These are phyloP conservation scores for Cryptophagus acutangulus DNA, from an alignment of 2,888 invertebrate genomes.

Conservation along the genomic window DNA sequence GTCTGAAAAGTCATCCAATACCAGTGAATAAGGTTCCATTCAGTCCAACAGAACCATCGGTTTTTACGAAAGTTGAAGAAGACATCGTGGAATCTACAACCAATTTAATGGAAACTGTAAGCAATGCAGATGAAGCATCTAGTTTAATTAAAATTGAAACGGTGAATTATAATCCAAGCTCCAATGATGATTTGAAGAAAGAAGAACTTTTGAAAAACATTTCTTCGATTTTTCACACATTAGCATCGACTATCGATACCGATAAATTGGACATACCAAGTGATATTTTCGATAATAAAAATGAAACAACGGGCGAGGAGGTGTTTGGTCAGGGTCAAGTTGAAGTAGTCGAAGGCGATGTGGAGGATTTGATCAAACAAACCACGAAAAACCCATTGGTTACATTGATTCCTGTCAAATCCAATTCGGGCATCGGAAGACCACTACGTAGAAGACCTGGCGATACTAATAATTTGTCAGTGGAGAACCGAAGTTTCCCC, in stretches of 20 bases:
- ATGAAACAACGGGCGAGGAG: conserved; percentile 20
- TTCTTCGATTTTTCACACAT: conserved; percentile 60
- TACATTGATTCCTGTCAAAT: conserved; percentile 72
- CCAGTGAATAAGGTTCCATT: conserved; percentile 61
- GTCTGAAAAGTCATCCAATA: conserved; percentile 61
- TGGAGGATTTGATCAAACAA: conserved; percentile 38
- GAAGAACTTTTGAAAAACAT: conserved; percentile 55
- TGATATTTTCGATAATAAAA: conserved; percentile 4
- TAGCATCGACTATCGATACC: conserved; percentile 53
- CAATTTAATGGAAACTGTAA: conserved; percentile 16
- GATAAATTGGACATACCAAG: conserved; percentile 25
- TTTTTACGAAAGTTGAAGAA: no score
- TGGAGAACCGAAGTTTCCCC: conserved; percentile 40
- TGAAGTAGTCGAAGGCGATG: conserved; percentile 43
- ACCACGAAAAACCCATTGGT: conserved; percentile 49
- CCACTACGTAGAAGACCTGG: conserved; percentile 62
- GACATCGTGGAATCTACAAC: no score
- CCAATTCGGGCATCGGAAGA: conserved; percentile 70
- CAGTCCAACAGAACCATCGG: conserved; percentile 44
- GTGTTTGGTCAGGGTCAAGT: conserved; percentile 41
- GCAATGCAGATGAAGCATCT: conserved; percentile 15
- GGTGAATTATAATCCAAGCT: conserved; percentile 5
- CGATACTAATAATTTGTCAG: conserved; percentile 30
- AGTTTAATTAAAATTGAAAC: conserved; percentile 37
- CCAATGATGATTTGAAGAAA: conserved; percentile 20